Base-by-base conservation (phyloP, 2,888 invertebrate genomes). In the Harpalus rubripes region DNA sequence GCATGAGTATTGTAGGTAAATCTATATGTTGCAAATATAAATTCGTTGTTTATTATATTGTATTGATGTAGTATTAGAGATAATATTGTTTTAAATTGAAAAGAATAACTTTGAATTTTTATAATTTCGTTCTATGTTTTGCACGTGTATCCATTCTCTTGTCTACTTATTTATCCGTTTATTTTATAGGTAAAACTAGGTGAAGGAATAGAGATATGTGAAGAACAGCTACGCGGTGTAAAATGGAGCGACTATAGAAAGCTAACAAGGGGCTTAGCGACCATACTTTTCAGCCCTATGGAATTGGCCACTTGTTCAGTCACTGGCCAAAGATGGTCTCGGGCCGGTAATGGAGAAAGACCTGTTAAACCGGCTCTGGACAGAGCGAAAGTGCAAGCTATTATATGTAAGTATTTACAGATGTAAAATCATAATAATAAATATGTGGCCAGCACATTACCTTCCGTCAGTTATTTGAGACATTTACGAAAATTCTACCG, bases 171-270 rank as follows among this genome's bases (percentile, higher is more conserved):
- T 89, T 90, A 90, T 90, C 88, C 87, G 90, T 90, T 52, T 52
- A 12, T 52, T 52, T 82, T 88, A 10, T 91, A 95, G 95, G 94
- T 95, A 89, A 95, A 95, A 90, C 92, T 95, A 88, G 95, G 95
- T 72, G 95, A 95, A 88, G 95, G 95, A 85, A 95, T 95, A 86
- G 95, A 95, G 90, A 94, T 95, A 84, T 94, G 94, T 89, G 95
- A 95, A 89, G 95, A 95, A 89, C 92, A 95, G 89, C 91, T 95
- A 85, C 93, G 95, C 84, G 94, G 94, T 81, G 95, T 95, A 39
- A 95, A 95, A 90, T 95, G 95, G 95, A 95, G 94, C 86, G 95
- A 95, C 91, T 95, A 95, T 88, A 91, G 95, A 87, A 95, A 95
- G 90, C 92, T 95, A 90, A 95, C 95, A 76, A 92, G 95, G 58